These are phyloP conservation scores for Acrocephalus scirpaceus DNA, from an alignment of 2,797 vertebrate genomes.

Conservation along the genomic window DNA sequence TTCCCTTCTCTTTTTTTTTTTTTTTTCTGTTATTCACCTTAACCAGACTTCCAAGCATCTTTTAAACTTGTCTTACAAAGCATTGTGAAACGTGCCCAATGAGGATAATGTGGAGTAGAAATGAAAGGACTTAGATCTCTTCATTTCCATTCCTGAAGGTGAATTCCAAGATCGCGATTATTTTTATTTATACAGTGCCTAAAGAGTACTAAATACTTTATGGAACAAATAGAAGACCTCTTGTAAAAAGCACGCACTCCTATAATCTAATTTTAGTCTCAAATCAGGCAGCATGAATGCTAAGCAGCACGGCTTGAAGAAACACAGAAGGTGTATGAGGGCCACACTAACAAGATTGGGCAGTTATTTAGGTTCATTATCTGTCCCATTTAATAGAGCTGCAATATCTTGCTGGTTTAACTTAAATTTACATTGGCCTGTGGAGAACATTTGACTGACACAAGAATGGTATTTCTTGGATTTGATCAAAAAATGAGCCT, in stretches of 20 bases:
- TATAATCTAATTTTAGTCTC: constrained; percentile 63
- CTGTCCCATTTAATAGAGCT: background rate
- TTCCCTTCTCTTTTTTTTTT: background rate
- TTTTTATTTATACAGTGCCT: constrained; percentile 65
- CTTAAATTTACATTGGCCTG: background rate
- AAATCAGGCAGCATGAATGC: constrained; percentile 52
- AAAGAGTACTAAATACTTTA: constrained; percentile 65
- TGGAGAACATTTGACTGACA: background rate
- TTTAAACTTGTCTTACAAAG: constrained; percentile 49
- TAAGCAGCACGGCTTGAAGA: constrained; percentile 42
- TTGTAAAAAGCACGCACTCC: constrained; percentile 52
- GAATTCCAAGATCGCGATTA: constrained; percentile 59
- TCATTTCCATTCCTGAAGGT: constrained; percentile 64
- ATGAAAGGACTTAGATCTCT: constrained; percentile 6
- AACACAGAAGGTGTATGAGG: background rate
- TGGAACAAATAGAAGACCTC: constrained; percentile 64
- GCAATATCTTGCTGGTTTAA: background rate
- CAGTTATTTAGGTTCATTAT: constrained; percentile 57
- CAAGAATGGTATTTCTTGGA: background rate
- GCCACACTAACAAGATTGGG: constrained; percentile 33
- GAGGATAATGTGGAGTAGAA: constrained; percentile 30
- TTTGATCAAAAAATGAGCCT: background rate
- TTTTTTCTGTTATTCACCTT: background rate
- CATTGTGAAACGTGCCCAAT: background rate
- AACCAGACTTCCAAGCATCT: constrained; percentile 34